Evolutionary conservation across 2,888 invertebrate genomes (phyloP).

Genomic region (Cephus nigrinus): DNA sequence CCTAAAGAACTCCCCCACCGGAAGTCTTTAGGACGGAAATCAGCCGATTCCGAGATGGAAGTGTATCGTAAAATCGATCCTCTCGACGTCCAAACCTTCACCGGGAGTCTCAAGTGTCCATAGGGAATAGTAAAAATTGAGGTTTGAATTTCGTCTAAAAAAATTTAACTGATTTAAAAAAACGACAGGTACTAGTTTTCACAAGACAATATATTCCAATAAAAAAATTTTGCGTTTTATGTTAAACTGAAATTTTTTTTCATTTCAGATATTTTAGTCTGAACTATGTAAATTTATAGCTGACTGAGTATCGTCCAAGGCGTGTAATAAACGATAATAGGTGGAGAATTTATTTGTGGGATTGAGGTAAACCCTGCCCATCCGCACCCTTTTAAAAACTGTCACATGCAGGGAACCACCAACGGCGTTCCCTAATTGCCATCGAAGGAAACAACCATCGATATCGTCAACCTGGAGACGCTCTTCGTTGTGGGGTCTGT

Average conservation of each 20-base stretch:
- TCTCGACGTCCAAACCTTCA: not conserved
- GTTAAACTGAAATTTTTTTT: not conserved
- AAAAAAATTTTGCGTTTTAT: not conserved
- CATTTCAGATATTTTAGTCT: not conserved
- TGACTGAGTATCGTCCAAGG: not conserved
- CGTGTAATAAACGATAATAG: conserved; percentile 41
- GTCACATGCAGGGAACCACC: conserved; percentile 57
- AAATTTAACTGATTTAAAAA: not conserved
- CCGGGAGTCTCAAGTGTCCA: not conserved
- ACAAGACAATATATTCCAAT: no score
- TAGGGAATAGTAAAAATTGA: not conserved
- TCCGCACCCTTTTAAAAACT: conserved; percentile 52
- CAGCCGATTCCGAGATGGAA: not conserved
- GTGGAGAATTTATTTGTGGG: conserved; percentile 53
- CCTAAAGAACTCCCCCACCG: not conserved
- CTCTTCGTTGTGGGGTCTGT: not conserved
- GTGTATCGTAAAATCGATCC: not conserved
- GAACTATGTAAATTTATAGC: not conserved
- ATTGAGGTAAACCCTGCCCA: conserved; percentile 48
- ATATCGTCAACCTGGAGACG: conserved; percentile 24
- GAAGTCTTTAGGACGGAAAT: not conserved
- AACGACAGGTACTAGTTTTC: not conserved
- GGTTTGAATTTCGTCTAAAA: not conserved
- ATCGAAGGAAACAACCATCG: conserved; percentile 37
- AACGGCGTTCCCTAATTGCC: conserved; percentile 51